Conservation (phyloP, 1,140 invertebrate species). For the Apis laboriosa region DNA sequence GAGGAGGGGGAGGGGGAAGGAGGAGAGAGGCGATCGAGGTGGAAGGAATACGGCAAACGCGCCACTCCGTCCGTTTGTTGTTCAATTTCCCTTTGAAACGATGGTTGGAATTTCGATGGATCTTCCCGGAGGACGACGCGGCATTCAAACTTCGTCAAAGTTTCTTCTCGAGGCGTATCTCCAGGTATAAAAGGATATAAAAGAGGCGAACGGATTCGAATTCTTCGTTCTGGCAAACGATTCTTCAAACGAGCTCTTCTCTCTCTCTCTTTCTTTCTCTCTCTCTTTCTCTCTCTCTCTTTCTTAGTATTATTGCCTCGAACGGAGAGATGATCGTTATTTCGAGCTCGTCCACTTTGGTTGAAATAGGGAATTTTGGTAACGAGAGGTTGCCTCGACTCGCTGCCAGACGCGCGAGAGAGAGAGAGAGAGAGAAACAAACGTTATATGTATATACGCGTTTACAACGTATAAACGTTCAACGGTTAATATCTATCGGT, state of each 20-base stretch:
- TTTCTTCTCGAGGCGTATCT: background rate
- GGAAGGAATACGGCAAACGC: constrained; percentile 13
- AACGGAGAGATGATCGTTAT: constrained; percentile 1
- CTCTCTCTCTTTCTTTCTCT: too few species aligned
- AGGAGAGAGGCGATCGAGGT: background rate
- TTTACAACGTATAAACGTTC: too few species aligned
- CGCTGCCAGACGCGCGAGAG: background rate
- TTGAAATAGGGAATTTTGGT: constrained; percentile 20
- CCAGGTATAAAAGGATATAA: background rate
- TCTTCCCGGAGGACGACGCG: background rate
- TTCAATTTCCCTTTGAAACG: constrained; percentile 6
- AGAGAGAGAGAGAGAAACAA: background rate
- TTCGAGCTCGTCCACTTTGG: background rate
- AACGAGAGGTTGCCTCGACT: constrained; percentile 1
- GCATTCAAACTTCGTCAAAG: background rate
- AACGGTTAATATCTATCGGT: too few species aligned
- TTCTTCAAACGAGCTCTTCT: background rate
- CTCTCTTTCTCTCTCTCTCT: too few species aligned
- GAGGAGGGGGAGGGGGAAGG: too few species aligned
- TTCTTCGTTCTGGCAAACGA: background rate
- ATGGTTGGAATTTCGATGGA: constrained; percentile 16
- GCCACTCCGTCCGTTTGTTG: background rate
- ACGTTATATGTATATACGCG: background rate
- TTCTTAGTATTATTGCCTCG: background rate
- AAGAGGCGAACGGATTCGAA: background rate